A percentile compares a stretch with the other conserved stretches of the same genome.
These are phyloP conservation scores for Antigone vipio DNA, from an alignment of 2,113 vertebrate species.

Conservation along the genomic window DNA sequence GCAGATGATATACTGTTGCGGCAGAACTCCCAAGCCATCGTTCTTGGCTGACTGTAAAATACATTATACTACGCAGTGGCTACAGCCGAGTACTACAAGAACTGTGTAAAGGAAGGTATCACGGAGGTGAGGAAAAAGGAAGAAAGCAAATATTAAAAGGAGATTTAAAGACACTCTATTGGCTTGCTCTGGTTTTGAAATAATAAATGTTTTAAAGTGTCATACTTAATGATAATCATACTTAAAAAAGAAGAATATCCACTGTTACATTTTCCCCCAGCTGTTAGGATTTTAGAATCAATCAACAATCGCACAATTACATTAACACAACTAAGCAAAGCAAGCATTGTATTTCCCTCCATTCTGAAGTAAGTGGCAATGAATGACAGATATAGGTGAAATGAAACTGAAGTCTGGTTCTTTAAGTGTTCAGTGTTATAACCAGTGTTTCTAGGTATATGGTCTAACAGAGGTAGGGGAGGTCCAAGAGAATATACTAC, in stretches of 20 bases:
- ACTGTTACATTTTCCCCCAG: not conserved
- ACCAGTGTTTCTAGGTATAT: not conserved
- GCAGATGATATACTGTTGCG: not conserved
- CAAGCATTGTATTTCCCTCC: fast-evolving
- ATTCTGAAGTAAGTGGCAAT: not conserved
- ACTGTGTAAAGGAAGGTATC: not conserved
- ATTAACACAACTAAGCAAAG: not conserved
- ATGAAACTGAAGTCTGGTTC: not conserved
- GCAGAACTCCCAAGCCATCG: not conserved
- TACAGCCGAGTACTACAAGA: not conserved
- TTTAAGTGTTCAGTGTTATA: not conserved
- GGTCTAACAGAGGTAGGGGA: not conserved
- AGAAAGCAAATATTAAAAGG: not conserved
- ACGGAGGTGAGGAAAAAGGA: not conserved
- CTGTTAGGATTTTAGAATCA: not conserved
- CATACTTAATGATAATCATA: no score
- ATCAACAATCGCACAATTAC: not conserved
- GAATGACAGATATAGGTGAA: not conserved
- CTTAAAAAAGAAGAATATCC: not conserved
- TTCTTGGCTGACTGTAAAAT: not conserved
- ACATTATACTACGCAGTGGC: no score
- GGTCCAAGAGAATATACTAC: not conserved
- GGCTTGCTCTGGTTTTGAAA: not conserved
- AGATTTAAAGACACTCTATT: not conserved
- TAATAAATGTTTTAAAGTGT: not conserved